Conservation (phyloP, 2,888 invertebrate species). For the Drosophila sordidula region DNA sequence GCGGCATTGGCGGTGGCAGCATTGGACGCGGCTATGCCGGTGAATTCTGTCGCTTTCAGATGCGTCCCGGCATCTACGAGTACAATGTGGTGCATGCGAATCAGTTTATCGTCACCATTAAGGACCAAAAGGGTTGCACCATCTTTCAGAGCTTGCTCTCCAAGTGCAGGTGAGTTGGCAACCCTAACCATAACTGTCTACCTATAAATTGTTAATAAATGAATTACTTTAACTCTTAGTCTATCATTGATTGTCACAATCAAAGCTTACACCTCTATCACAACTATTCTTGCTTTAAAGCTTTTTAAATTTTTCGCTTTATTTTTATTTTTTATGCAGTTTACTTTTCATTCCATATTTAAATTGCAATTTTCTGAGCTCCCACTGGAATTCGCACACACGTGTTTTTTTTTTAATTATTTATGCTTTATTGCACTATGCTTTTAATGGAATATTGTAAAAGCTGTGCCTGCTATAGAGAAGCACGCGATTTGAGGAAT, state of each 20-base stretch:
- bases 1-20: conserved; percentile 90
- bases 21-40: conserved; percentile 97
- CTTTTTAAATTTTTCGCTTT: conserved; percentile 1
- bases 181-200: neutral
- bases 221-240: neutral
- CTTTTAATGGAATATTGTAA: neutral
- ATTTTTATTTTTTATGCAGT: neutral
- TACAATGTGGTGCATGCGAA: conserved; percentile 93
- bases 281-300: neutral
- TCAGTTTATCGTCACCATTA: conserved; percentile 96
- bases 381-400: neutral
- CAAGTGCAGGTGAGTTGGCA: conserved; percentile 88
- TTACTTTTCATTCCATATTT: no score
- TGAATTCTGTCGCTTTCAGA: conserved; percentile 96
- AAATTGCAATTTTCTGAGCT: neutral
- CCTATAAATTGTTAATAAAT: no score
- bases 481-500: conserved; percentile 1
- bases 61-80: conserved; percentile 95
- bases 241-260: conserved; percentile 6
- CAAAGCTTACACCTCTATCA: neutral
- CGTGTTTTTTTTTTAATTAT: neutral
- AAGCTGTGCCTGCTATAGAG: neutral
- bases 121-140: conserved; percentile 88
- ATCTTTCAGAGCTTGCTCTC: conserved; percentile 93
- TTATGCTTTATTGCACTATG: neutral